Evolutionary conservation across 2,113 vertebrate genomes (phyloP).

Genomic region (Mastomys natalensis): DNA sequence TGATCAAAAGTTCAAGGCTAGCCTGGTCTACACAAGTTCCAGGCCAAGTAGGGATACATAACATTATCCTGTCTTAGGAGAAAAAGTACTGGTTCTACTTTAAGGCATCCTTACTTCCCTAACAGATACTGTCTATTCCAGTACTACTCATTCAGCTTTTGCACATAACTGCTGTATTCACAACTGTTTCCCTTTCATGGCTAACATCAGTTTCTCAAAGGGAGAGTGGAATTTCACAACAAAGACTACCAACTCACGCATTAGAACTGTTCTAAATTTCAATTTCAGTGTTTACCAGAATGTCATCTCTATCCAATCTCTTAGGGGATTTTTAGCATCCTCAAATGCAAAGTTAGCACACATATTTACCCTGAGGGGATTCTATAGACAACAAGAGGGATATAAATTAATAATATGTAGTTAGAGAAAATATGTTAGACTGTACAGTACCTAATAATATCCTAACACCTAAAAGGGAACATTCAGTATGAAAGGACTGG

Average conservation of each 20-base stretch:
- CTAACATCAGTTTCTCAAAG: constrained; percentile 1
- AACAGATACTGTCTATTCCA: constrained; percentile 11
- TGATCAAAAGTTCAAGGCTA: neutral
- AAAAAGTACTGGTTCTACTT: neutral
- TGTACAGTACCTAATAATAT: neutral
- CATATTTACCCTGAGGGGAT: constrained; percentile 21
- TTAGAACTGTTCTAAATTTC: constrained; percentile 30
- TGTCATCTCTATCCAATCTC: constrained; percentile 29
- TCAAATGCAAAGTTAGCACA: constrained; percentile 20
- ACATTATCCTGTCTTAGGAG: neutral
- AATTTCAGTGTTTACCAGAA: constrained; percentile 45
- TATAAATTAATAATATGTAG: neutral
- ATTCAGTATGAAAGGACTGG: constrained; percentile 32
- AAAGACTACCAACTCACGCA: neutral
- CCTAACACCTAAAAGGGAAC: constrained; percentile 6
- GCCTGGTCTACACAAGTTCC: neutral
- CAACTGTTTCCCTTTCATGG: neutral
- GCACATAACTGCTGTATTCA: neutral
- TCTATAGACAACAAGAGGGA: neutral
- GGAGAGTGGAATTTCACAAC: neutral
- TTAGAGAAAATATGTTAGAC: constrained; percentile 28
- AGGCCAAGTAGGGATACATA: neutral
- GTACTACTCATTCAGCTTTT: neutral
- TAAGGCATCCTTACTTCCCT: neutral
- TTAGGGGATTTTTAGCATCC: neutral